Conservation (phyloP, 2,797 vertebrate species). For the Gadopsis bispinosus region DNA sequence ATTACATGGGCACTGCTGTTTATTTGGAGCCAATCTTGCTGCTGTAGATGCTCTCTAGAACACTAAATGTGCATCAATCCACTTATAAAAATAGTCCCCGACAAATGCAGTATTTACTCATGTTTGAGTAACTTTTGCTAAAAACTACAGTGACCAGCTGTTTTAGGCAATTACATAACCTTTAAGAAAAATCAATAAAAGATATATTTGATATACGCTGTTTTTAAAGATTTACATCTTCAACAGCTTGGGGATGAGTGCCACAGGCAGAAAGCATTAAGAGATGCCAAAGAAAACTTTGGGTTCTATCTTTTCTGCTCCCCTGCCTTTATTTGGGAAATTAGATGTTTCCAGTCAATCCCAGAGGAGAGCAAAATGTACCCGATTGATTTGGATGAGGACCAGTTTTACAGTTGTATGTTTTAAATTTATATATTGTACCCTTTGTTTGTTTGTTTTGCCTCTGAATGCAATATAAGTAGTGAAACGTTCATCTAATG, state of each 20-base stretch:
- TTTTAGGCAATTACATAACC: neutral
- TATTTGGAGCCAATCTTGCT: slow-evolving; percentile 8
- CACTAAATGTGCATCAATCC: neutral
- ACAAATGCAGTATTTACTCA: neutral
- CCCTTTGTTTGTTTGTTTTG: neutral
- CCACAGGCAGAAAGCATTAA: neutral
- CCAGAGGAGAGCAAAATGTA: neutral
- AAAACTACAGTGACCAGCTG: neutral
- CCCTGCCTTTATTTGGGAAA: neutral
- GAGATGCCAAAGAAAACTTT: neutral
- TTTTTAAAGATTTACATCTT: slow-evolving; percentile 6
- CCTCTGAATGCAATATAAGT: neutral
- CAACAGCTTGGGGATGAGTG: neutral
- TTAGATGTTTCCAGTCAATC: neutral
- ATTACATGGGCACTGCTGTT: slow-evolving; percentile 7
- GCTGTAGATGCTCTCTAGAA: neutral
- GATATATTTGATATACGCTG: neutral
- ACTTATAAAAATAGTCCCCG: neutral
- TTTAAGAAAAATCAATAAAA: too few relatives aligned
- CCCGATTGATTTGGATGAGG: neutral
- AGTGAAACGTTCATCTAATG: neutral
- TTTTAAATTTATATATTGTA: neutral
- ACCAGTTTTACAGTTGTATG: neutral
- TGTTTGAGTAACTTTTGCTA: too few relatives aligned
- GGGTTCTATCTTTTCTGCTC: neutral